Conservation (phyloP, 1,140 invertebrate genomes). For the Panagrolaimus sp. region DNA sequence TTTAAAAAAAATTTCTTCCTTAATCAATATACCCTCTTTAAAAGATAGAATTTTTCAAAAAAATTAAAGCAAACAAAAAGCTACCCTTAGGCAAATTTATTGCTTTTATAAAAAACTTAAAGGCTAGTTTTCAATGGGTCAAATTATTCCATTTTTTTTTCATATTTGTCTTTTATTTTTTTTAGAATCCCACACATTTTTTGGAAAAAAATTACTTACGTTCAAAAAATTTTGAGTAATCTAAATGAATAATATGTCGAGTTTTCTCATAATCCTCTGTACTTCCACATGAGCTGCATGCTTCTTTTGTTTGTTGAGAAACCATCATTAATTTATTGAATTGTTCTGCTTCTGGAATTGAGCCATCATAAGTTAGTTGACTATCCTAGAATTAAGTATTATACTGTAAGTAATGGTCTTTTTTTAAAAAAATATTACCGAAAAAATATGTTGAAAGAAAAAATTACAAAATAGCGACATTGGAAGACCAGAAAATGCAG, state of each 20-base stretch:
- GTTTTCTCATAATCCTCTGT: not conserved
- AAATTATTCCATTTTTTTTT: too few species aligned
- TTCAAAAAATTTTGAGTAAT: not conserved
- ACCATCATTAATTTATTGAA: not conserved
- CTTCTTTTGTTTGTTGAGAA: not conserved
- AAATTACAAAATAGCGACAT: not conserved
- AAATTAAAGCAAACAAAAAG: too few species aligned
- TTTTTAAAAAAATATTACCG: not conserved
- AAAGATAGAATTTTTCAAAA: too few species aligned
- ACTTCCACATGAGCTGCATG: conserved; percentile 2
- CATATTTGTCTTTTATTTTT: too few species aligned
- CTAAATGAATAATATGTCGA: not conserved
- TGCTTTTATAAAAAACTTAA: too few species aligned
- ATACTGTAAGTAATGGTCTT: too few species aligned
- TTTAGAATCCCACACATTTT: too few species aligned
- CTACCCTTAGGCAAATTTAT: too few species aligned
- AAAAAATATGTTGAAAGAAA: not conserved
- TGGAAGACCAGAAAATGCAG: not conserved
- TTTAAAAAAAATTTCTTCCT: too few species aligned
- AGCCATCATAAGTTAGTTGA: not conserved
- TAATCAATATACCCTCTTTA: too few species aligned
- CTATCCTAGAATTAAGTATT: not conserved
- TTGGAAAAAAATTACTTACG: not conserved
- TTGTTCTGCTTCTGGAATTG: not conserved
- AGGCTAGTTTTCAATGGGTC: too few species aligned